These are phyloP conservation scores for Thysanoteuthis rhombus DNA, from an alignment of 2,888 invertebrate genomes.

Conservation along the genomic window DNA sequence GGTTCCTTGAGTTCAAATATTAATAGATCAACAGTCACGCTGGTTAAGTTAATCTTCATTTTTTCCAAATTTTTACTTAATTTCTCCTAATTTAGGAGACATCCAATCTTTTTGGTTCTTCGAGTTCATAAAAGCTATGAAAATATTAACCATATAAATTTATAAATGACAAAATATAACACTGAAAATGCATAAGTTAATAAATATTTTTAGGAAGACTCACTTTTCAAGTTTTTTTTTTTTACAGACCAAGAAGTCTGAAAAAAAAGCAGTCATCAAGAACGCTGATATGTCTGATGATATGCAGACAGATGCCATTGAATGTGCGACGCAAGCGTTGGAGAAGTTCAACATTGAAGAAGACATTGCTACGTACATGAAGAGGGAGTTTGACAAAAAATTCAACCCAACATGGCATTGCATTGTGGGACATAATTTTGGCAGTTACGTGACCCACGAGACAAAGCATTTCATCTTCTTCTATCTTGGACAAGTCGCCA, in stretches of 20 bases:
- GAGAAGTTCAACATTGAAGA: conserved; percentile 99
- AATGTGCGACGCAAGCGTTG: conserved; percentile 96
- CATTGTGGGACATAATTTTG: conserved; percentile 98
- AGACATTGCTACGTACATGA: conserved; percentile 99
- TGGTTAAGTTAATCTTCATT: no score
- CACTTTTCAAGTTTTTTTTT: background rate
- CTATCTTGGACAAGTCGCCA: conserved; percentile 98
- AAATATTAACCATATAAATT: no score
- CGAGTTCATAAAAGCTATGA: no score
- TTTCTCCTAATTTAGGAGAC: no score
- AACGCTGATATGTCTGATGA: conserved; percentile 99
- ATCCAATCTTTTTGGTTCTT: no score
- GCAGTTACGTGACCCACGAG: conserved; percentile 80
- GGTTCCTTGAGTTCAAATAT: no score
- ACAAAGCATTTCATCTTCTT: conserved; percentile 99
- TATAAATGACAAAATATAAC: no score
- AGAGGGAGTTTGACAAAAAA: conserved; percentile 99
- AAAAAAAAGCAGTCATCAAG: conserved; percentile 93
- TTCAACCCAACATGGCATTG: conserved; percentile 99
- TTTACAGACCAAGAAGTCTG: conserved; percentile 44
- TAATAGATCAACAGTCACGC: no score
- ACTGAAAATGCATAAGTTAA: no score
- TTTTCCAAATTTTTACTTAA: no score
- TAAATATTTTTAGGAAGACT: background rate
- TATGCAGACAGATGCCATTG: conserved; percentile 99